These are phyloP conservation scores for Oreochromis niloticus DNA, from an alignment of 2,113 vertebrate genomes.

Conservation along the genomic window DNA sequence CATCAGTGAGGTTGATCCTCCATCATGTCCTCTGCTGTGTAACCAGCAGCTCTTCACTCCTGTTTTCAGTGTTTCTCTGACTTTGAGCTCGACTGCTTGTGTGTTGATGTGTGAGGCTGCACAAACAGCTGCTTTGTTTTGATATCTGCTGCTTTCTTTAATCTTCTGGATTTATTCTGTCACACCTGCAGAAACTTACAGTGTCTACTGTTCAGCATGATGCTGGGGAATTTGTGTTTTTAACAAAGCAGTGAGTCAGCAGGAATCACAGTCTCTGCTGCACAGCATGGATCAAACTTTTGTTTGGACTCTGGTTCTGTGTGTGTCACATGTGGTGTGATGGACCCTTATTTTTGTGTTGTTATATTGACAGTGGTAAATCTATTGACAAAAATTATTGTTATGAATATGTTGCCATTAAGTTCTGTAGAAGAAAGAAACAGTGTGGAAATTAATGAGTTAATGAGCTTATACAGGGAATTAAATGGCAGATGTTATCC, in stretches of 20 bases:
- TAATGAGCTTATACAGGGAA: fast-evolving
- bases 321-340: not conserved
- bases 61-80: not conserved
- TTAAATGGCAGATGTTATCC: not conserved
- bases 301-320: not conserved
- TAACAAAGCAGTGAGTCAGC: not conserved
- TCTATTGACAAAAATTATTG: fast-evolving
- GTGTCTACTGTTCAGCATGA: not conserved
- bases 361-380: not conserved
- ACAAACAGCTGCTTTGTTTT: not conserved
- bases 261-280: not conserved
- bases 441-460: not conserved
- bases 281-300: not conserved
- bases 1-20: not conserved
- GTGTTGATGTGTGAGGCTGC: not conserved
- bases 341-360: not conserved
- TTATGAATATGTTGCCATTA: fast-evolving
- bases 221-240: not conserved
- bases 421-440: fast-evolving
- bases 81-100: fast-evolving
- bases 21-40: not conserved
- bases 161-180: fast-evolving
- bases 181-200: not conserved
- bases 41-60: not conserved
- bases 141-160: not conserved